Conservation (phyloP, 37 sponge, comb jelly and placozoan genomes). For the Mnemiopsis leidyi region DNA sequence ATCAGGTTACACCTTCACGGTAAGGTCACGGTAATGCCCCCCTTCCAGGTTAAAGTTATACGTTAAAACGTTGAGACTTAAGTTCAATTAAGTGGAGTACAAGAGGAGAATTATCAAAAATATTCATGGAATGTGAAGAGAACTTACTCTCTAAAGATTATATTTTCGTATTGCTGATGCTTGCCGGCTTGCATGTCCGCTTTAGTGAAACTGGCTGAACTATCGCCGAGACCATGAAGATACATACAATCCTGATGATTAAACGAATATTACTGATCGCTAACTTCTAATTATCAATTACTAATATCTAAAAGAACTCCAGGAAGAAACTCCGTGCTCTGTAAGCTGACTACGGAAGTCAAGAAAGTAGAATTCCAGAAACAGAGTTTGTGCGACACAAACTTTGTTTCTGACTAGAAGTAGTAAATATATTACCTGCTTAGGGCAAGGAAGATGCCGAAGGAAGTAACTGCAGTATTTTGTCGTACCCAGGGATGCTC, state of each 20-base stretch:
- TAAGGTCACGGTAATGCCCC: too few relatives aligned
- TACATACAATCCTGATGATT: constrained; percentile 90
- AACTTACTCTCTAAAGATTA: constrained; percentile 64
- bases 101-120: not conserved
- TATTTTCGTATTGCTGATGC: constrained; percentile 61
- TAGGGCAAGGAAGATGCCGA: constrained; percentile 76
- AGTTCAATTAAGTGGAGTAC: not conserved
- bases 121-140: not conserved
- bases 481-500: constrained; percentile 92
- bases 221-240: constrained; percentile 90
- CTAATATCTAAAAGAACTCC: too few relatives aligned
- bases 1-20: too few relatives aligned
- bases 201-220: constrained; percentile 92
- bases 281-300: too few relatives aligned
- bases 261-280: too few relatives aligned
- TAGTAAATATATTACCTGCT: too few relatives aligned
- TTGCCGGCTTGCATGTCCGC: constrained; percentile 89
- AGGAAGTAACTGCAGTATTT: constrained; percentile 92
- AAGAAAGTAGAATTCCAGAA: too few relatives aligned
- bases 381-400: too few relatives aligned
- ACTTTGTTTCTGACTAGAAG: too few relatives aligned
- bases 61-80: not conserved
- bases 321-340: too few relatives aligned
- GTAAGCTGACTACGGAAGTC: too few relatives aligned
- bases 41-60: not conserved